phyloP scores from a whole-genome alignment of 2,113 vertebrate genomes.

The Strix aluco region DNA sequence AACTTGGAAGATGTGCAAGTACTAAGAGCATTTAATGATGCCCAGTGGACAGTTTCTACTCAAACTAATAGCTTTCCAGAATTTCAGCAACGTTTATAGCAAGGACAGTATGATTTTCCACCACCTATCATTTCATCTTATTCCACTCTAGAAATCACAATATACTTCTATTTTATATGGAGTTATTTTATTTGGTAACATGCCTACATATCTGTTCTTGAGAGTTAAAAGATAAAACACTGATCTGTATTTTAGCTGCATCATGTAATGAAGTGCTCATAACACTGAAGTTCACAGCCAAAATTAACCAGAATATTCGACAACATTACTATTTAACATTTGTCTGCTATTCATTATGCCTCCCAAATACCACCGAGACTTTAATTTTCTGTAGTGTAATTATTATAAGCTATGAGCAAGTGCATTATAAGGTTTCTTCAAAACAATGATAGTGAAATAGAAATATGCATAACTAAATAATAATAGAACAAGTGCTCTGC shows the following conservation, averaged over 20 bases:
- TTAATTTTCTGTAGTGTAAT: not conserved
- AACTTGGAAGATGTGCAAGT: not conserved
- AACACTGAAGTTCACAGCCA: not conserved
- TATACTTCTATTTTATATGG: not conserved
- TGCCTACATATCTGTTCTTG: not conserved
- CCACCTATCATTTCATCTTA: not conserved
- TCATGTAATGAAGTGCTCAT: not conserved
- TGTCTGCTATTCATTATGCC: not conserved
- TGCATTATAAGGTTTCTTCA: constrained; percentile 8
- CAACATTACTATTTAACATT: constrained; percentile 30
- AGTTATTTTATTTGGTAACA: not conserved
- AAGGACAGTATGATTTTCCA: not conserved
- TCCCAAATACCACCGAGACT: not conserved
- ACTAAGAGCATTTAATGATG: not conserved
- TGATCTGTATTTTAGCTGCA: not conserved
- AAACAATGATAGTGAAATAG: not conserved
- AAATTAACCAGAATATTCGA: not conserved
- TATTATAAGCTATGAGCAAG: not conserved
- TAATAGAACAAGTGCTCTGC: not conserved
- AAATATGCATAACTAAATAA: constrained; percentile 18
- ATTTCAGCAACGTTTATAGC: not conserved
- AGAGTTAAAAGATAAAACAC: not conserved
- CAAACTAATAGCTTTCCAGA: not conserved
- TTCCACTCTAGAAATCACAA: not conserved
- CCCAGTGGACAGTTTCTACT: not conserved